phyloP scores from a whole-genome alignment of 2,113 vertebrate genomes.

The Misgurnus mizolepis region DNA sequence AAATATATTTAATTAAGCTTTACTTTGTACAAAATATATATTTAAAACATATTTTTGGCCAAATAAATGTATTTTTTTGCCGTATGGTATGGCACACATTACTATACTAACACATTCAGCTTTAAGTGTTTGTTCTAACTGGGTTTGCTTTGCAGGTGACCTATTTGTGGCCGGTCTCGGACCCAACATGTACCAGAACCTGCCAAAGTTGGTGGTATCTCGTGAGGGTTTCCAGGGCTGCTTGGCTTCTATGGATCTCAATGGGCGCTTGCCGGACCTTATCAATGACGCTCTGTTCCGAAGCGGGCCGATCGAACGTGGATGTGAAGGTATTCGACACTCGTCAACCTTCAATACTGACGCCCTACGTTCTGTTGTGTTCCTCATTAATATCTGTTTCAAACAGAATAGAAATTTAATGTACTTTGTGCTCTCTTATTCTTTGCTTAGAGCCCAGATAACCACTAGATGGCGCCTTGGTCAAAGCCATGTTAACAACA shows the following conservation, averaged over 20 bases:
- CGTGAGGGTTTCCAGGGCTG: constrained; percentile 97
- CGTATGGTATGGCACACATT: too few relatives aligned
- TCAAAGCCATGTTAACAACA: neutral
- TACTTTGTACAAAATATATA: too few relatives aligned
- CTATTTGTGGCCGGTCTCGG: constrained; percentile 92
- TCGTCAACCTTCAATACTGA: constrained; percentile 10
- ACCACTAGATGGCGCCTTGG: constrained; percentile 50
- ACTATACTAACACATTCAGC: neutral
- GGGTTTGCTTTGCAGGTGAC: constrained; percentile 76
- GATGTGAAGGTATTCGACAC: constrained; percentile 88
- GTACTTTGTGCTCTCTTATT: too few relatives aligned
- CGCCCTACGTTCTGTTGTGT: neutral
- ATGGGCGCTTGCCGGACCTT: constrained; percentile 93
- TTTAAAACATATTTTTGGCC: too few relatives aligned
- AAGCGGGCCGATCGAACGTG: constrained; percentile 93
- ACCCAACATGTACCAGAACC: constrained; percentile 94
- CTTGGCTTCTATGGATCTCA: constrained; percentile 93
- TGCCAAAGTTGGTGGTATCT: constrained; percentile 95
- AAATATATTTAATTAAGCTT: too few relatives aligned
- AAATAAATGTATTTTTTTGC: too few relatives aligned
- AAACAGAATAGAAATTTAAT: too few relatives aligned
- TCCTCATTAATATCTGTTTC: neutral
- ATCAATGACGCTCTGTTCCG: constrained; percentile 92
- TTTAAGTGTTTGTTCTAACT: neutral
- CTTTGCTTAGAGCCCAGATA: neutral